Evolutionary conservation across 2,113 vertebrate genomes (phyloP).

Genomic region (Phoxinus phoxinus): DNA sequence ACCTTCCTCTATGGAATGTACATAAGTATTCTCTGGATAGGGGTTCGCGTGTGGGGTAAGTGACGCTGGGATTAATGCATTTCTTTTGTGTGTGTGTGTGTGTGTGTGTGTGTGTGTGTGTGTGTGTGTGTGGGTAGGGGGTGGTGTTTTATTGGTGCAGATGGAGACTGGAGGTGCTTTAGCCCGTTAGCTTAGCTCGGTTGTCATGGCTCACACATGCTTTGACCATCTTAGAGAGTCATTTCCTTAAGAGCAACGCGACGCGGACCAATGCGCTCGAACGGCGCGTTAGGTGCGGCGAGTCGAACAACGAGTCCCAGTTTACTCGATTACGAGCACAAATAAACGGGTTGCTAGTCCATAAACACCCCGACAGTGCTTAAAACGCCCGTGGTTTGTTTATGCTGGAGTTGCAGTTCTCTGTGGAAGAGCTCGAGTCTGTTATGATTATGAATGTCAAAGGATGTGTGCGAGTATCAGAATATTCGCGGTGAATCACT

Average conservation of each 20-base stretch:
- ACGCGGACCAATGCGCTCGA: slow-evolving; percentile 14
- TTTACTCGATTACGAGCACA: background rate
- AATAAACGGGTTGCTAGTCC: background rate
- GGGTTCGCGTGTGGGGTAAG: slow-evolving; percentile 58
- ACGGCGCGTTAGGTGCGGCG: slow-evolving; percentile 34
- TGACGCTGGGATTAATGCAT: slow-evolving; percentile 45
- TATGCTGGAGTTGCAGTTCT: background rate
- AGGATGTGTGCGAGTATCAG: slow-evolving; percentile 11
- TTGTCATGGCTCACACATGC: slow-evolving; percentile 43
- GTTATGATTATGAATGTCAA: slow-evolving; percentile 28
- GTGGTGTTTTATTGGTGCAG: slow-evolving; percentile 41
- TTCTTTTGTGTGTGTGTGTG: slow-evolving; percentile 18
- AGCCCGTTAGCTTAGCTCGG: slow-evolving; percentile 37
- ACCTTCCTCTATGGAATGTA: slow-evolving; percentile 66
- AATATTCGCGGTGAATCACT: slow-evolving; percentile 11
- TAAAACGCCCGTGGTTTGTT: slow-evolving; percentile 4
- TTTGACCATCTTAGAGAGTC: slow-evolving; percentile 14
- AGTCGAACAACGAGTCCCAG: background rate
- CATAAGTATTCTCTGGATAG: slow-evolving; percentile 57
- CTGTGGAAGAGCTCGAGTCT: slow-evolving; percentile 14
- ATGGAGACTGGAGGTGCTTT: slow-evolving; percentile 42
- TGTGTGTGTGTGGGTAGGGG: slow-evolving; percentile 19
- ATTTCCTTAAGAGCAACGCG: slow-evolving; percentile 21
- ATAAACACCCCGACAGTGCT: background rate
- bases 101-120: background rate